These are phyloP conservation scores for Corythaixoides concolor DNA, from an alignment of 2,113 vertebrate species.

Conservation along the genomic window DNA sequence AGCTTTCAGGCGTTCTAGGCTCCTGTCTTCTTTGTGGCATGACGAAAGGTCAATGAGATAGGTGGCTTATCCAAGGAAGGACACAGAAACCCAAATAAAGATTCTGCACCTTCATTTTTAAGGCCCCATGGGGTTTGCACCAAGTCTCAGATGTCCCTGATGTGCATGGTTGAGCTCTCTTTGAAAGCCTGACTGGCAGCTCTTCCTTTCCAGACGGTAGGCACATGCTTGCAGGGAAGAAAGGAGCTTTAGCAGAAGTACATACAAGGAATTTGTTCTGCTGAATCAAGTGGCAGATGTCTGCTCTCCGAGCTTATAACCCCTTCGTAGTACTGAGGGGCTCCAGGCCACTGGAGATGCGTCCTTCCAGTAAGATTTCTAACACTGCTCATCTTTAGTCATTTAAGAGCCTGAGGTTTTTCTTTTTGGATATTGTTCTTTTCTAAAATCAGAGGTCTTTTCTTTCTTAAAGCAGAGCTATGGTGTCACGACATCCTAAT, in stretches of 20 bases:
- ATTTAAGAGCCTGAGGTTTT: conserved; percentile 17
- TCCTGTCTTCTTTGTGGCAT: neutral
- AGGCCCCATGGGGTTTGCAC: neutral
- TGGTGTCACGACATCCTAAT: neutral
- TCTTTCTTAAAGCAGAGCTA: neutral
- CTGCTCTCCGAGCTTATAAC: neutral
- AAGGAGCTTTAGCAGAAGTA: neutral
- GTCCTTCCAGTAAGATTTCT: neutral
- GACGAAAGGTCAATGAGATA: neutral
- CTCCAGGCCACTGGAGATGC: neutral
- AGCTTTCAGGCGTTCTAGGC: neutral
- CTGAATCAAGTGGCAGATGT: conserved; percentile 1
- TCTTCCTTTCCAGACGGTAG: neutral
- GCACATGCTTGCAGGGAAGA: neutral
- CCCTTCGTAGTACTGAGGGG: neutral
- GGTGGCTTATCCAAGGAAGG: neutral
- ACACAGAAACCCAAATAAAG: neutral
- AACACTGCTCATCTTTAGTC: neutral
- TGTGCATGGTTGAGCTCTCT: neutral
- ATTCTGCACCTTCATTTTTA: neutral
- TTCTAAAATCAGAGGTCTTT: conserved; percentile 6
- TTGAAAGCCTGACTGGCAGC: neutral
- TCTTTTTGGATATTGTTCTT: conserved; percentile 8
- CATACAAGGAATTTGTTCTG: neutral
- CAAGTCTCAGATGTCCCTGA: neutral